These are phyloP conservation scores for Heliornis fulica DNA, from an alignment of 2,113 vertebrate species.

Conservation along the genomic window DNA sequence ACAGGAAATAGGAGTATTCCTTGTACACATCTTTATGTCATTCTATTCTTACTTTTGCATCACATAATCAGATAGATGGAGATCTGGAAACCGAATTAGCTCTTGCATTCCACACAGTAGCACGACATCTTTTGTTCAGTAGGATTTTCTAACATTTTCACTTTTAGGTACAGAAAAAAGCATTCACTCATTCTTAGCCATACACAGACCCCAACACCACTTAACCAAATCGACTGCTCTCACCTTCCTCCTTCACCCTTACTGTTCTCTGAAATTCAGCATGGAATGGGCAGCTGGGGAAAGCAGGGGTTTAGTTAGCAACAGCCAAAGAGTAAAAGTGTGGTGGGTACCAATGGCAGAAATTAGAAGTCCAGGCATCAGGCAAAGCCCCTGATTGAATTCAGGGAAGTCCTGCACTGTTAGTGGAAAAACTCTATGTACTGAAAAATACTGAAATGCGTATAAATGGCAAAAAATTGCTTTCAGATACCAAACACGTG, in stretches of 20 bases:
- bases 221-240: not conserved
- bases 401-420: not conserved
- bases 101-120: not conserved
- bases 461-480: not conserved
- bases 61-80: not conserved
- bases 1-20: conserved; percentile 61
- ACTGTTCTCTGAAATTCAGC: not conserved
- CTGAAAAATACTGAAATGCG: not conserved
- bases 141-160: no score
- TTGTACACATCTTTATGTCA: not conserved
- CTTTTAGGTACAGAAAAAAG: not conserved
- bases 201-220: not conserved
- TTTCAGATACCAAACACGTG: not conserved
- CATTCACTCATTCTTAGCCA: not conserved
- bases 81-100: not conserved
- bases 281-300: not conserved
- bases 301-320: not conserved
- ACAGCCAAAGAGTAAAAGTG: not conserved
- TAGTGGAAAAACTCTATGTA: conserved; percentile 12
- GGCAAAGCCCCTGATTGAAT: not conserved
- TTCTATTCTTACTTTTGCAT: not conserved
- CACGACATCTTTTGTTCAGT: not conserved
- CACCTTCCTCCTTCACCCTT: not conserved
- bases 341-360: not conserved
- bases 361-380: not conserved